phyloP scores from a whole-genome alignment of 1,140 invertebrate genomes.

The Polypedilum vanderplanki region DNA sequence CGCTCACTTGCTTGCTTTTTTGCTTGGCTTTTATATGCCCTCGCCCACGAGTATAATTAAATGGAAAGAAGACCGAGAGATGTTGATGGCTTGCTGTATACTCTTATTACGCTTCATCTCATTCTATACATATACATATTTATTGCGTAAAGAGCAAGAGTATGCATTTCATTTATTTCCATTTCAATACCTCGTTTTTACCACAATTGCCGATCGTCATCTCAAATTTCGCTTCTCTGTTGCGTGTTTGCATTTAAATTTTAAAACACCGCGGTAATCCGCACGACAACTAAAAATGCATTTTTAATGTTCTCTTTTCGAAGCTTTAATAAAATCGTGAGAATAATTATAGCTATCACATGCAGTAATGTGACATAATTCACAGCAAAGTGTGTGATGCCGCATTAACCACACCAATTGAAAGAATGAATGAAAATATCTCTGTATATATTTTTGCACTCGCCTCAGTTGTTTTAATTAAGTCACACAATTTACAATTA shows the following conservation, averaged over 20 bases:
- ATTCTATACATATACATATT: too few relatives aligned
- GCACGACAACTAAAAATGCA: neutral
- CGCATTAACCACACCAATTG: constrained; percentile 3
- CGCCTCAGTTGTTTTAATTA: neutral
- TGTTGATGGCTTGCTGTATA: neutral
- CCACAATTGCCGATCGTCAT: constrained; percentile 17
- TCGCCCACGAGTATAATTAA: constrained; percentile 2
- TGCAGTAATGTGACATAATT: constrained; percentile 18
- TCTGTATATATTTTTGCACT: too few relatives aligned
- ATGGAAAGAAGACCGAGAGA: neutral
- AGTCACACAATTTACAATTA: constrained; percentile 12
- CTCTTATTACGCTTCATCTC: neutral
- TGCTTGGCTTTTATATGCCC: too few relatives aligned
- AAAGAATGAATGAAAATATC: too few relatives aligned
- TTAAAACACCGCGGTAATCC: neutral
- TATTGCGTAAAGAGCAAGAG: neutral
- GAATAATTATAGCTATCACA: neutral
- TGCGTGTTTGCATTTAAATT: constrained; percentile 19
- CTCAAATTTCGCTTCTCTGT: neutral
- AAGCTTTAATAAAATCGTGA: neutral
- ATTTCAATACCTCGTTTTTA: constrained; percentile 19
- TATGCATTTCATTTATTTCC: neutral
- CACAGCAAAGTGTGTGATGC: constrained; percentile 1
- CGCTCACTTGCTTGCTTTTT: too few relatives aligned
- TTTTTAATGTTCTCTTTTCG: neutral